Percentiles rank a stretch among this genome's conserved stretches.
phyloP scores from a whole-genome alignment of 1,140 invertebrate genomes.

The Magallana gigas region DNA sequence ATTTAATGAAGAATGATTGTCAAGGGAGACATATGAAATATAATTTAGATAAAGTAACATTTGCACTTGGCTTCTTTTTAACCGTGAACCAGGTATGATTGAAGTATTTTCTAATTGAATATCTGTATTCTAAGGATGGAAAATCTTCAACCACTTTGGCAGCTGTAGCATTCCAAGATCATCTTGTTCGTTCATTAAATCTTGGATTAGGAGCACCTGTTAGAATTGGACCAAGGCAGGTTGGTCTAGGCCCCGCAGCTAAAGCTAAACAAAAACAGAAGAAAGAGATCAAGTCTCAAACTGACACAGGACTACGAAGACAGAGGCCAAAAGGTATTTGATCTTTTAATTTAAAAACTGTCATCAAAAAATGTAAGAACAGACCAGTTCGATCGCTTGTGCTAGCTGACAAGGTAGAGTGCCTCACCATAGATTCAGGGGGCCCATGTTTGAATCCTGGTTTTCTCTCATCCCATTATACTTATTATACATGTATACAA shows the following conservation, averaged over 20 bases:
- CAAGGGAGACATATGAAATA: too few relatives aligned
- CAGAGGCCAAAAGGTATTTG: neutral
- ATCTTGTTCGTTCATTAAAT: constrained; percentile 64
- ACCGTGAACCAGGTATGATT: too few relatives aligned
- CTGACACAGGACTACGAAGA: constrained; percentile 71
- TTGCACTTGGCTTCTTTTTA: too few relatives aligned
- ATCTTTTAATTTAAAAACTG: neutral
- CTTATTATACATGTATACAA: neutral
- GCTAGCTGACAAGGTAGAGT: too few relatives aligned
- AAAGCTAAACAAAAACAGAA: constrained; percentile 63
- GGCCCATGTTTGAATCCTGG: too few relatives aligned
- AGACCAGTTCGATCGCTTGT: too few relatives aligned
- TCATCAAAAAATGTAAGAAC: neutral
- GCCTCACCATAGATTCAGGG: too few relatives aligned
- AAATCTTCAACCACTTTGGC: constrained; percentile 66
- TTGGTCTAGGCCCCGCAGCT: constrained; percentile 66
- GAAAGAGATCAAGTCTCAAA: constrained; percentile 65
- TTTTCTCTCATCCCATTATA: too few relatives aligned
- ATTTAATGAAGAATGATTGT: too few relatives aligned
- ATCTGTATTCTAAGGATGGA: constrained; percentile 42
- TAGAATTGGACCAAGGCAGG: constrained; percentile 63
- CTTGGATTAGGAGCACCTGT: constrained; percentile 54
- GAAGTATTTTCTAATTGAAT: neutral
- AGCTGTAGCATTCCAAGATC: constrained; percentile 75
- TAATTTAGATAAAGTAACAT: too few relatives aligned